Evolutionary conservation across 2,797 vertebrate species (phyloP).

Genomic region (Chloroceryle inda): DNA sequence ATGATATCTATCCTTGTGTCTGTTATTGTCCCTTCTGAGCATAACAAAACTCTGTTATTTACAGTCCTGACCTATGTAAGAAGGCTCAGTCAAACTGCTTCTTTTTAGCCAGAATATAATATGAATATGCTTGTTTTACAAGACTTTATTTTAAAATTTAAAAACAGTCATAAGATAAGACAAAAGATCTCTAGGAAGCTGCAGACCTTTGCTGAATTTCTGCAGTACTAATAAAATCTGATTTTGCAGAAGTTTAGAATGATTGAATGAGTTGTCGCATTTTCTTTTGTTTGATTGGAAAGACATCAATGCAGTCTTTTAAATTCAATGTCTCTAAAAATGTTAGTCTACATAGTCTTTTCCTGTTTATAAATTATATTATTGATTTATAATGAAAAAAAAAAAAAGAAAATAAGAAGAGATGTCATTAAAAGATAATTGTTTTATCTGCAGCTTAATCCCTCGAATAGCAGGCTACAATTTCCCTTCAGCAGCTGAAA

Average conservation of each 20-base stretch:
- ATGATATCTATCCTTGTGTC: background rate
- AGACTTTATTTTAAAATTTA: background rate
- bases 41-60: background rate
- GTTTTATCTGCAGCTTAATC: slow-evolving; percentile 42
- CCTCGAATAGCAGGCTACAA: slow-evolving; percentile 26
- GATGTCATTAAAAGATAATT: slow-evolving; percentile 62
- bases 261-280: background rate
- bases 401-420: slow-evolving; percentile 2
- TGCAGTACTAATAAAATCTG: background rate
- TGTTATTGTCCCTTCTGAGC: background rate
- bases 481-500: slow-evolving; percentile 49
- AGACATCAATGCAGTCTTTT: background rate
- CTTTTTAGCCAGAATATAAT: background rate
- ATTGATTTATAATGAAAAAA: slow-evolving; percentile 39
- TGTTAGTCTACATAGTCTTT: background rate
- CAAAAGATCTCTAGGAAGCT: background rate
- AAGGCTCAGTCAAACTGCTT: background rate
- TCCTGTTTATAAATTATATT: slow-evolving; percentile 16
- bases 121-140: background rate
- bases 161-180: background rate
- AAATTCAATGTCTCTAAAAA: background rate
- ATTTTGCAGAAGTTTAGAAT: background rate
- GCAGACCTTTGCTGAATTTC: background rate
- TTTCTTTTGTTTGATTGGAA: slow-evolving; percentile 6
- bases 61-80: background rate